These are phyloP conservation scores for Meriones psammophilus DNA, from an alignment of 2,797 vertebrate genomes.

Conservation along the genomic window DNA sequence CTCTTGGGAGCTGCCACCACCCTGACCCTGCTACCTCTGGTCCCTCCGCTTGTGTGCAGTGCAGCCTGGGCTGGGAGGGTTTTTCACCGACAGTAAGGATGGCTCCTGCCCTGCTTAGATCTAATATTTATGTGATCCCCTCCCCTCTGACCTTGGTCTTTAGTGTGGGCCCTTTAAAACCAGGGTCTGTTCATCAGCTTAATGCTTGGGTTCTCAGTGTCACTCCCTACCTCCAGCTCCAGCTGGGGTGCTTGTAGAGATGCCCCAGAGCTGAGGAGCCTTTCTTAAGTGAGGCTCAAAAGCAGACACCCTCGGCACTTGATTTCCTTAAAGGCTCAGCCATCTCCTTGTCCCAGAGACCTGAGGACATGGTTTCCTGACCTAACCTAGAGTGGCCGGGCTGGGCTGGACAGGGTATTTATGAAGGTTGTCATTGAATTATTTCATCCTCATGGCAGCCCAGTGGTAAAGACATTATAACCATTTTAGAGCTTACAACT, in stretches of 20 bases:
- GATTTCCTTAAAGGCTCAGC: not conserved
- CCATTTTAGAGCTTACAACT: not conserved
- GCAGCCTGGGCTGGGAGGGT: not conserved
- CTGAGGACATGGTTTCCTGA: too few relatives aligned
- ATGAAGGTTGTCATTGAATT: not conserved
- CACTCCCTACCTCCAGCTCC: not conserved
- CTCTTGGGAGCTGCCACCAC: not conserved
- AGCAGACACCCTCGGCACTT: not conserved
- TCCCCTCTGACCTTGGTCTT: not conserved
- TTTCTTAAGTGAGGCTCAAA: not conserved
- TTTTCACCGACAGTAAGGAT: not conserved
- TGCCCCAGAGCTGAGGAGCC: not conserved
- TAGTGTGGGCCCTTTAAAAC: not conserved
- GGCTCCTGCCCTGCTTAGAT: not conserved
- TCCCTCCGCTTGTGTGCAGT: not conserved
- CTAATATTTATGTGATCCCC: not conserved
- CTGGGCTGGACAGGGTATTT: not conserved
- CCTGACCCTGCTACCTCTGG: not conserved
- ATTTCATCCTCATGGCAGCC: not conserved
- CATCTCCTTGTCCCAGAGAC: too few relatives aligned
- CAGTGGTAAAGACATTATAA: not conserved
- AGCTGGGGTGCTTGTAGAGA: fast-evolving
- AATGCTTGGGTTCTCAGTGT: not conserved
- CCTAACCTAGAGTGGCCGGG: not conserved
- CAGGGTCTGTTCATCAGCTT: not conserved